Base-by-base conservation (phyloP, 1,140 invertebrate genomes). In the Drosophila pallidifrons region DNA sequence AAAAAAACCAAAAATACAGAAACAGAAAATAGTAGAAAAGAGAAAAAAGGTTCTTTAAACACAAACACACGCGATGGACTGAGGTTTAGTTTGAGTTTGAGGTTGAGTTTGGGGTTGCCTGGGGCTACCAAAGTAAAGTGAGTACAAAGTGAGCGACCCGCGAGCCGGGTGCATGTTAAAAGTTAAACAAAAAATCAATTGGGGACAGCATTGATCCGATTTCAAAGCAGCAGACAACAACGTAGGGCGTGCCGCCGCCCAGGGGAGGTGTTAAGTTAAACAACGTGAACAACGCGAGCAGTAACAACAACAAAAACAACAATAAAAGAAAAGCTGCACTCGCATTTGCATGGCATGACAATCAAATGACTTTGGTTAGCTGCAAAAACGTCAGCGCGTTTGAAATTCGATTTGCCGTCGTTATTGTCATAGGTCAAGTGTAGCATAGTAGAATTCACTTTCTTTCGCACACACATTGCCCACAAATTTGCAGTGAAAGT, bases 391-490 rank as follows among this genome's bases (percentile, higher is more conserved):
- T 88, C 83, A 89, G 82, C 20, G 77, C 67, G 73, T 52, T 52
- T 25, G 20, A 2, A 52, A n/a, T 52, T 32, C 30, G 28, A 38
- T 38, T 43, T 61, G 54, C 45, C 38, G 47, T 61, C 51, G 72
- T 43, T 58, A 68, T 89, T 88, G 85, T 85, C 85, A 89, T 88
- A 89, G 85, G 85, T 89, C 85, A 89, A 89, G 85, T 89, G 85
- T 88, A 85, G 85, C 85, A 83, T 70, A 89, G 85, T 89, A 89
- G 85, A 89, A 89, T 89, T 89, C 85, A 89, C 85, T 89, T 89
- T 89, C 85, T 85, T 81, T 89, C 72, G 54, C 70, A 66, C 66
- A 66, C 66, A 73, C 71, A 63, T 87, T 67, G 63, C 74, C 63
- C 55, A 58, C 54, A 82, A 87, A 74, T 87, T 82, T 79, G 69